These are phyloP conservation scores for Pseudopipra pipra DNA, from an alignment of 2,113 vertebrate species.

Conservation along the genomic window DNA sequence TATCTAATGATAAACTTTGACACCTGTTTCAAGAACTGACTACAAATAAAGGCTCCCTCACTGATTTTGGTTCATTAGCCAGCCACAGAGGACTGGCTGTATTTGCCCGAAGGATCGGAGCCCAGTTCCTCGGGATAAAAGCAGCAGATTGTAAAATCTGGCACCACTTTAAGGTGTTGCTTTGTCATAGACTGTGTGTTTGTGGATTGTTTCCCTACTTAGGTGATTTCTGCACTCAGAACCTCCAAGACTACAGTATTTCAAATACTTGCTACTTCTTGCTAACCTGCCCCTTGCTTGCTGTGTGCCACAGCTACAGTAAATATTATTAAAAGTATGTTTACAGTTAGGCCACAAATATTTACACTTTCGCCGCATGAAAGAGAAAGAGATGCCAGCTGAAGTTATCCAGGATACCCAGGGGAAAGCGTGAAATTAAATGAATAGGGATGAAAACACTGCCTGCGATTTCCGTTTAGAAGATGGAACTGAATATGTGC, in stretches of 20 bases:
- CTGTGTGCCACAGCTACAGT: not conserved
- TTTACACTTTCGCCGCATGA: not conserved
- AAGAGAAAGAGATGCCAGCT: not conserved
- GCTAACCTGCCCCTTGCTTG: not conserved
- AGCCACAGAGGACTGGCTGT: not conserved
- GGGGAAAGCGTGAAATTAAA: not conserved
- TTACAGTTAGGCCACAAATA: not conserved
- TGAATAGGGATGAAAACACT: not conserved
- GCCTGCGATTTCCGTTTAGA: not conserved
- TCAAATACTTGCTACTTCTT: not conserved
- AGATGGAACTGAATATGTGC: not conserved
- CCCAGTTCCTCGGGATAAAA: not conserved
- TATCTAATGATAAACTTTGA: not conserved
- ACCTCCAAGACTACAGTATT: not conserved
- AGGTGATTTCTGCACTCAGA: not conserved
- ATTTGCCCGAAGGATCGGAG: not conserved
- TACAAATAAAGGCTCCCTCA: not conserved
- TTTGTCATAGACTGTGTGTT: accelerated
- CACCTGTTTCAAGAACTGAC: not conserved
- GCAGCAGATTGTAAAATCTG: not conserved
- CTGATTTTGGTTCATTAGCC: not conserved
- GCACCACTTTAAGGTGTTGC: not conserved
- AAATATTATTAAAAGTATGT: not conserved
- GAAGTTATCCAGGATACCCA: not conserved
- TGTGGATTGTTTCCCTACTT: not conserved